Conservation (phyloP, 2,113 vertebrate species). For the Emydura subglobosa region DNA sequence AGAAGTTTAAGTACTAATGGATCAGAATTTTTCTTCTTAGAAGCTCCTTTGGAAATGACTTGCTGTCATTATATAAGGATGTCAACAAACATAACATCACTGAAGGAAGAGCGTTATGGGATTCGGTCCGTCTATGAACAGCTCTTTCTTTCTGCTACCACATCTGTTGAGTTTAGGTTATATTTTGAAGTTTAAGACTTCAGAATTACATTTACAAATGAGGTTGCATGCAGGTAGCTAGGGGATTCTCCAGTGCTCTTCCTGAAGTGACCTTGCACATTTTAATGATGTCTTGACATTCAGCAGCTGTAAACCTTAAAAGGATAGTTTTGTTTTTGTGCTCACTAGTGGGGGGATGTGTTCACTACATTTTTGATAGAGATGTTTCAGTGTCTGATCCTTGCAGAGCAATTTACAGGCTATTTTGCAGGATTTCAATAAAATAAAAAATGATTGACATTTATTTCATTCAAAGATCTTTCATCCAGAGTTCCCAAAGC, state of each 20-base stretch:
- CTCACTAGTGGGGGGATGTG: no score
- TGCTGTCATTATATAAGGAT: neutral
- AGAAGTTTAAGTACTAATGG: neutral
- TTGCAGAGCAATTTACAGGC: neutral
- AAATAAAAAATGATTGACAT: neutral
- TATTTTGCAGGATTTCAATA: neutral
- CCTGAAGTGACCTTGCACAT: neutral
- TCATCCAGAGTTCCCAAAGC: neutral
- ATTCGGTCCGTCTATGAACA: neutral
- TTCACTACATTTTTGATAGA: neutral
- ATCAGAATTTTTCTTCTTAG: neutral
- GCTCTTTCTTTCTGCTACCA: neutral
- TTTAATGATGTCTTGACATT: neutral
- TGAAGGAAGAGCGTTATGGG: neutral
- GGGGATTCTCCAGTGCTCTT: neutral
- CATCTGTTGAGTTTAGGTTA: neutral
- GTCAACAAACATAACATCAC: neutral
- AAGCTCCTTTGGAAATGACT: neutral
- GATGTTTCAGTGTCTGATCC: neutral
- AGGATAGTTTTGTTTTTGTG: neutral
- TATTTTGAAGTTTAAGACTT: neutral
- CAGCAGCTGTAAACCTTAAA: neutral
- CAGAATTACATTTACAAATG: neutral
- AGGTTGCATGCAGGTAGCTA: rapidly evolving
- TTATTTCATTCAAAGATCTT: neutral